phyloP scores from a whole-genome alignment of 2,888 invertebrate species.

The Tipula helvola region DNA sequence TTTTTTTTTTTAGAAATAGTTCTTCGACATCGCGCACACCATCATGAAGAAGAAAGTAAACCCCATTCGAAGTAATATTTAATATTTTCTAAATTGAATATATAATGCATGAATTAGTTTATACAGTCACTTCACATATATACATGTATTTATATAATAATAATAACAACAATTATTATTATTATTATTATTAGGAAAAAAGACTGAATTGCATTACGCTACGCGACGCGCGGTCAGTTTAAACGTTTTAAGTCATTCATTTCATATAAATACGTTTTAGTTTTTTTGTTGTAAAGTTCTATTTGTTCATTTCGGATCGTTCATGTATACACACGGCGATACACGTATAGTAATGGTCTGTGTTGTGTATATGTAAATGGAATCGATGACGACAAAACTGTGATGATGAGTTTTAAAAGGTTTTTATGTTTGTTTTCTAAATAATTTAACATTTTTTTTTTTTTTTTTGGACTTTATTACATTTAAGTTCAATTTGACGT shows the following conservation, averaged over 20 bases:
- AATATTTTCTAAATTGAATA: constrained; percentile 1
- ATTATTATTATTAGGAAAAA: neutral
- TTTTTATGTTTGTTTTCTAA: neutral
- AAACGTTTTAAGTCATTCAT: neutral
- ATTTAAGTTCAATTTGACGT: neutral
- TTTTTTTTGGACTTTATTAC: neutral
- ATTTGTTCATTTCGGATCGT: neutral
- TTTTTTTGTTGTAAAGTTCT: neutral
- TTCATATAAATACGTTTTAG: neutral
- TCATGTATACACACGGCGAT: neutral
- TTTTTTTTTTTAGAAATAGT: neutral
- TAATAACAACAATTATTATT: neutral
- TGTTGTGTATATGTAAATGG: neutral
- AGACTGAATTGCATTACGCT: neutral
- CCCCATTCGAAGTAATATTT: neutral
- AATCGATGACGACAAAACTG: neutral
- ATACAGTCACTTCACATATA: neutral
- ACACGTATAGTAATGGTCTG: neutral
- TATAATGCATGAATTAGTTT: neutral
- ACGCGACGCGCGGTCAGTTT: neutral
- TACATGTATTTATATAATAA: neutral
- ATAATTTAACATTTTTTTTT: neutral
- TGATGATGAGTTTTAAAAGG: neutral
- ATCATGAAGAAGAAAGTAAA: neutral
- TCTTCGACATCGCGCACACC: neutral